Evolutionary conservation across 2,113 vertebrate genomes (phyloP).

Genomic region (Galbula dea): DNA sequence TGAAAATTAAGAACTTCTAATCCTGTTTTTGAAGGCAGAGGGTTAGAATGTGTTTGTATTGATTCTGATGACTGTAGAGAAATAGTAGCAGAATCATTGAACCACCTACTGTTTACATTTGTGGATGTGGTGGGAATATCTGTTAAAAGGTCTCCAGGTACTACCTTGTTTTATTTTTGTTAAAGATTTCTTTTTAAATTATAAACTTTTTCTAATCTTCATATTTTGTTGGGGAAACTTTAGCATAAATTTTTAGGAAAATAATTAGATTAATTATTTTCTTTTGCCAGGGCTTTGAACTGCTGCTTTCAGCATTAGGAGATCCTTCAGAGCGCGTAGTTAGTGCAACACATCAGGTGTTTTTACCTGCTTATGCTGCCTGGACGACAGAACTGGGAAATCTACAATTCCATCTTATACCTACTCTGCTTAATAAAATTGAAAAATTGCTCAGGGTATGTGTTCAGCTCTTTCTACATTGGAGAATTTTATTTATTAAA

Average conservation of each 20-base stretch:
- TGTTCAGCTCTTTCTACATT: background rate
- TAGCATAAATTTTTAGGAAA: background rate
- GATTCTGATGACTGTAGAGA: background rate
- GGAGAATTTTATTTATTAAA: background rate
- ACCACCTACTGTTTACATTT: background rate
- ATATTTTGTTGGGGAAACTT: background rate
- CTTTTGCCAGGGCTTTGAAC: slow-evolving; percentile 88
- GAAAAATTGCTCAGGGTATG: slow-evolving; percentile 92
- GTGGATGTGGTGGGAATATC: background rate
- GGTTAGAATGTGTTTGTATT: background rate
- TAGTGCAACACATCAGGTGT: slow-evolving; percentile 95
- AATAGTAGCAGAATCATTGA: background rate
- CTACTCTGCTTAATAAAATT: slow-evolving; percentile 90
- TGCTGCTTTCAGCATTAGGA: slow-evolving; percentile 89
- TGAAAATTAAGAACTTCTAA: background rate
- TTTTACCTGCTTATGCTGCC: slow-evolving; percentile 95
- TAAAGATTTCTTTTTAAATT: background rate
- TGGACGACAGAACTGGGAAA: slow-evolving; percentile 95
- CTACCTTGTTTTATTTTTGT: background rate
- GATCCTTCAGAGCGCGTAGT: slow-evolving; percentile 96
- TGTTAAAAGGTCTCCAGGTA: background rate
- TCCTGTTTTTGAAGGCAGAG: background rate
- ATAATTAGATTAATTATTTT: background rate
- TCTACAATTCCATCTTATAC: slow-evolving; percentile 89
- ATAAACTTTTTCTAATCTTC: background rate